Evolutionary conservation across 2,113 vertebrate genomes (phyloP), one percentile per base, ranked within the genome.

Genomic region (Rhizomys pruinosus): DNA sequence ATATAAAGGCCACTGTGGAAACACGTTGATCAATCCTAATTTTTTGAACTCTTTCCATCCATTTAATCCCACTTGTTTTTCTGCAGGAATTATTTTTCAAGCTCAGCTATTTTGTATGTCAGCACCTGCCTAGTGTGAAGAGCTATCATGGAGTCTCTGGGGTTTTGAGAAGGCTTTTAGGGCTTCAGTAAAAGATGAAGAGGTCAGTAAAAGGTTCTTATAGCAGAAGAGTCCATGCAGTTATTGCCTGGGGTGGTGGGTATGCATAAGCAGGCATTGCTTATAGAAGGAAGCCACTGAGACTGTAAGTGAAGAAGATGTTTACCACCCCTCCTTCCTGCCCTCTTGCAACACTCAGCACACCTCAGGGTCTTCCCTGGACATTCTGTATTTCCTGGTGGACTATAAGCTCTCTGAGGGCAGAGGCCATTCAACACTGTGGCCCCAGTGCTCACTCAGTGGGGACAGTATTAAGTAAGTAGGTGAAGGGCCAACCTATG

Each of bases 271-370:
- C 59, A 37, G 59, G 4, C 5, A 3, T 3, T 63, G 44, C 61
- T 5, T 84, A 13, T 23, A 19, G 64, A 29, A 79, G 32, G 29
- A 52, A 12, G 3, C 22, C 12, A 2, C 22, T 3, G 15, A 39
- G 69, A 73, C 2, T 13, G 8, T 3, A 29, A 25, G 7, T 15
- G 5, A 47, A 44, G 17, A 19, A 2, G 19, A 15, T 0, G 34
- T 11, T 7, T 2, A 3, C 0, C 10, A 4, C 6, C 29, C n/a
- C 2, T 8, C 37, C 42, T 17, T 73, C 55, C 11, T 16, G 23
- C 13, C 47, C 20, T 11, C 69, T 5, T 1, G 9, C 7, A 39
- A 71, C 1, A 1, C 20, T 42, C 25, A 12, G 16, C n/a, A 71
- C 4, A 22, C 17, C 2, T 16, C 2, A n/a, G 61, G 44, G 59